A percentile compares a stretch with the other conserved stretches of the same genome.
phyloP scores from a whole-genome alignment of 1,140 invertebrate species.

The Hylaeus volcanicus region DNA sequence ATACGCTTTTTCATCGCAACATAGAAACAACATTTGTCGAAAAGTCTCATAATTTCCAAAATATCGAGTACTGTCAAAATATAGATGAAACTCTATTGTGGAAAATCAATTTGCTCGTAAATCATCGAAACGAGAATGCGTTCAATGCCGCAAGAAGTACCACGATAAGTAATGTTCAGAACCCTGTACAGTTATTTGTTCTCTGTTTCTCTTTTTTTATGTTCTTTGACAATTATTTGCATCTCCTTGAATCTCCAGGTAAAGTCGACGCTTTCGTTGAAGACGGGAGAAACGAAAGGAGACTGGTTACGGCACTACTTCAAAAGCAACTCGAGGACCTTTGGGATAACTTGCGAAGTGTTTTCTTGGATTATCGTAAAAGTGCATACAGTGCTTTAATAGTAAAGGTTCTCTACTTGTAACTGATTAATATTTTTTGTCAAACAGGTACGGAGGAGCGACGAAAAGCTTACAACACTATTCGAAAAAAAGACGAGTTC shows the following conservation, averaged over 20 bases:
- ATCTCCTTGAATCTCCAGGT: constrained; percentile 39
- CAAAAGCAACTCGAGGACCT: constrained; percentile 56
- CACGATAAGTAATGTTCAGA: constrained; percentile 61
- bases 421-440: background rate
- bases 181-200: too few species aligned
- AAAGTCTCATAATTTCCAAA: constrained; percentile 24
- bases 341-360: constrained; percentile 52
- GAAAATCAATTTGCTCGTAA: constrained; percentile 37
- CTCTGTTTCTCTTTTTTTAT: too few species aligned
- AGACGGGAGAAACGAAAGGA: constrained; percentile 55
- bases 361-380: constrained; percentile 65
- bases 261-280: constrained; percentile 61
- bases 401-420: too few species aligned
- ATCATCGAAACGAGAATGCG: constrained; percentile 52
- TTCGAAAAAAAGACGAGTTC: constrained; percentile 67
- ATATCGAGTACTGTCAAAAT: constrained; percentile 44
- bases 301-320: constrained; percentile 45
- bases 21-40: constrained; percentile 45
- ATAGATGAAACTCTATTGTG: constrained; percentile 59
- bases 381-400: constrained; percentile 52
- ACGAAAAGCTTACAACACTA: constrained; percentile 59
- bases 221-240: background rate
- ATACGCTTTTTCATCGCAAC: constrained; percentile 39
- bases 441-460: constrained; percentile 55
- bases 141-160: constrained; percentile 54